A percentile compares a stretch with the other conserved stretches of the same genome.
These are phyloP conservation scores for Rhombomys opimus DNA, from an alignment of 2,113 vertebrate species.

Conservation along the genomic window DNA sequence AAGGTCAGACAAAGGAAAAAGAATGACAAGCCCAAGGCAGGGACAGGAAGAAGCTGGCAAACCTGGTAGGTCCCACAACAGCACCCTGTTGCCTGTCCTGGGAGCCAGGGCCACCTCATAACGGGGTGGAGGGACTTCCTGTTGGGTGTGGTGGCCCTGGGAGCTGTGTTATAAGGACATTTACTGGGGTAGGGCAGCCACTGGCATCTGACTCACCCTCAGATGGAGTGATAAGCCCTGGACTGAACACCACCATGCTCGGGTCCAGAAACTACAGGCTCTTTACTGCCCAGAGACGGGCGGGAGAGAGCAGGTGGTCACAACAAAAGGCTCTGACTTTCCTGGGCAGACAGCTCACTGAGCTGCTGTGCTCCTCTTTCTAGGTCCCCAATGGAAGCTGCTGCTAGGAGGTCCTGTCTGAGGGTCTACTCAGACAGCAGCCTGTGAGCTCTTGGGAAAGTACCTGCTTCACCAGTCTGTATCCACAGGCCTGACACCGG, in stretches of 20 bases:
- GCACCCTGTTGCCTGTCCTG: background rate
- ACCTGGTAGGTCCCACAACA: background rate
- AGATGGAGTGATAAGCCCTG: conserved; percentile 36
- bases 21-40: background rate
- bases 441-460: background rate
- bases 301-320: background rate
- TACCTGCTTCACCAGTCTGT: background rate
- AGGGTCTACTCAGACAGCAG: background rate
- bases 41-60: background rate
- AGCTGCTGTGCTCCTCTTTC: background rate
- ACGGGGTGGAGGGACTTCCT: conserved; percentile 57
- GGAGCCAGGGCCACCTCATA: background rate
- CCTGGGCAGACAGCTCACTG: background rate
- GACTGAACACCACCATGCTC: background rate
- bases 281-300: background rate
- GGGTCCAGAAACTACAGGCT: background rate
- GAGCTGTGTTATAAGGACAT: conserved; percentile 14
- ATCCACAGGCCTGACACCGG: background rate
- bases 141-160: background rate
- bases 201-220: conserved; percentile 14
- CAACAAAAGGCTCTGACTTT: background rate
- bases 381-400: background rate
- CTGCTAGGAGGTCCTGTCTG: background rate
- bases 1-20: background rate
- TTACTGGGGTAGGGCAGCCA: conserved; percentile 19